These are phyloP conservation scores for Cremastinae sp. DNA, from an alignment of 2,888 invertebrate genomes.

Conservation along the genomic window DNA sequence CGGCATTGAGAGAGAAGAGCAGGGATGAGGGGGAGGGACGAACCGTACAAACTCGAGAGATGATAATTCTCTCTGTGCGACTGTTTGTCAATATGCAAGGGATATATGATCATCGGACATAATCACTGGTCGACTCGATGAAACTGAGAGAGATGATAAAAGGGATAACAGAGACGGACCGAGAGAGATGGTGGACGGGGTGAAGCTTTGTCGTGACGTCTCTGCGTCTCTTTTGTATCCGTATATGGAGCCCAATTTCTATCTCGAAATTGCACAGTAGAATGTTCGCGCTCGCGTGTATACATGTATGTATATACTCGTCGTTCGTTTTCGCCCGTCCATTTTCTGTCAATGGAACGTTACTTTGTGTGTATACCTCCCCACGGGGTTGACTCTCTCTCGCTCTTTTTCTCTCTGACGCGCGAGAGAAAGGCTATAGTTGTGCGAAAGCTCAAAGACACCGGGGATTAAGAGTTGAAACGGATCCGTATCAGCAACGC, in stretches of 20 bases:
- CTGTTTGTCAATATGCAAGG: slow-evolving; percentile 78
- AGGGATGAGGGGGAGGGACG: slow-evolving; percentile 57
- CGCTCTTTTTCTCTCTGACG: too few relatives aligned
- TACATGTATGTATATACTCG: too few relatives aligned
- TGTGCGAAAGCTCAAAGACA: too few relatives aligned
- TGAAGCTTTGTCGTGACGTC: slow-evolving; percentile 55
- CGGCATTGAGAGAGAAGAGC: slow-evolving; percentile 16
- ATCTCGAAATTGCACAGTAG: slow-evolving; percentile 38
- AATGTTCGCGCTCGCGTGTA: background rate
- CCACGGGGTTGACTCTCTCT: background rate
- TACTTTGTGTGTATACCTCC: slow-evolving; percentile 65
- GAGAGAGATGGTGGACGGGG: slow-evolving; percentile 39
- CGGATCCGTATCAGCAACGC: too few relatives aligned
- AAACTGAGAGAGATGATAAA: slow-evolving; percentile 49
- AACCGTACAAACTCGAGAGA: slow-evolving; percentile 52
- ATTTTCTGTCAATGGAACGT: slow-evolving; percentile 74
- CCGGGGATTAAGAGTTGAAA: too few relatives aligned
- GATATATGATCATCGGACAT: slow-evolving; percentile 78
- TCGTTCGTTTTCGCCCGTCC: slow-evolving; percentile 61
- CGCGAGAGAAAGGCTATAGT: too few relatives aligned
- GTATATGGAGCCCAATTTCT: slow-evolving; percentile 53
- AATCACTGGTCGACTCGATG: slow-evolving; percentile 71
- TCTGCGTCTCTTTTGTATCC: slow-evolving; percentile 43
- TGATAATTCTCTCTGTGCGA: slow-evolving; percentile 72
- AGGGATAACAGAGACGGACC: slow-evolving; percentile 17